Conservation (phyloP, 2,888 invertebrate genomes). For the Tuta absoluta region DNA sequence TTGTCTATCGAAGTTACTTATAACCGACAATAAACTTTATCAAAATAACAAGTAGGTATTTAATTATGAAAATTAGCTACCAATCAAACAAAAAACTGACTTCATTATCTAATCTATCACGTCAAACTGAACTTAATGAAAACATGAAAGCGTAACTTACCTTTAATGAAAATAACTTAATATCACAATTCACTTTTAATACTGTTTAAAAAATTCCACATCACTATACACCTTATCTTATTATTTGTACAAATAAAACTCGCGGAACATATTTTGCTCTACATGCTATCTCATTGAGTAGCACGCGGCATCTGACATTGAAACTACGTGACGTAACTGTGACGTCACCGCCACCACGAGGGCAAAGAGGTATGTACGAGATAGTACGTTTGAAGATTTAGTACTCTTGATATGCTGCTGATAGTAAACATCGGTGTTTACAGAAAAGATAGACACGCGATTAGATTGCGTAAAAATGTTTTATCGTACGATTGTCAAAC, state of each 20-base stretch:
- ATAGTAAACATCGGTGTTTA: background rate
- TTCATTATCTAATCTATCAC: too few species aligned
- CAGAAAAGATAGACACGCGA: too few species aligned
- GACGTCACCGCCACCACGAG: slow-evolving; percentile 7
- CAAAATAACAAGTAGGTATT: too few species aligned
- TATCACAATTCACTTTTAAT: background rate
- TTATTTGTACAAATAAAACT: background rate
- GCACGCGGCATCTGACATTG: slow-evolving; percentile 18
- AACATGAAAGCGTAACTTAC: background rate
- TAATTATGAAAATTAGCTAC: too few species aligned
- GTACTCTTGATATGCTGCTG: background rate
- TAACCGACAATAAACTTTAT: too few species aligned
- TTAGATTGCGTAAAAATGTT: too few species aligned
- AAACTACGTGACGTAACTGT: slow-evolving; percentile 16
- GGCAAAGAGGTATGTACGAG: background rate
- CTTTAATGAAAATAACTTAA: slow-evolving; percentile 6
- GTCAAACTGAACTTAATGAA: background rate
- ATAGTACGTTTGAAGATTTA: background rate
- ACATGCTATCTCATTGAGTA: slow-evolving; percentile 5
- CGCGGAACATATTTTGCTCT: background rate
- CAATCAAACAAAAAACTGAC: too few species aligned
- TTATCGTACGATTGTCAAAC: too few species aligned
- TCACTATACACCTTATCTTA: background rate
- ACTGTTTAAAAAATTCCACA: background rate
- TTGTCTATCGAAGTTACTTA: too few species aligned